Percentiles rank a stretch among this genome's conserved stretches.
phyloP scores from a whole-genome alignment of 2,113 vertebrate species.

The Genyomyrus donnyi region DNA sequence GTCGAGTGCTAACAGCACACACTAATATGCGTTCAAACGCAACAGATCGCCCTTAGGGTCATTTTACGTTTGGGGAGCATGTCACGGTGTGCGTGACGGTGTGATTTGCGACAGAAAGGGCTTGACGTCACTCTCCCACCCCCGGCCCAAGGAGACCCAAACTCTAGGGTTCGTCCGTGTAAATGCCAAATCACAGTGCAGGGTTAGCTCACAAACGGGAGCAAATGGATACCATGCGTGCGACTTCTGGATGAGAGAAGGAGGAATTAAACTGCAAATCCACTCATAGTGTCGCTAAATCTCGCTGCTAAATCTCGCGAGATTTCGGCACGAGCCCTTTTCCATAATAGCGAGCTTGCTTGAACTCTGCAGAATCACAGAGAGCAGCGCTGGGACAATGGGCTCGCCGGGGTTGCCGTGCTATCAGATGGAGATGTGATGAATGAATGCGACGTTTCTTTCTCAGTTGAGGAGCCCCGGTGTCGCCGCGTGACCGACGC shows the following conservation, averaged over 20 bases:
- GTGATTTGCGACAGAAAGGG: not conserved
- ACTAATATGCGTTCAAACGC: not conserved
- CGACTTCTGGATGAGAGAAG: not conserved
- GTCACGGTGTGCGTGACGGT: not conserved
- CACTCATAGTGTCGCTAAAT: not conserved
- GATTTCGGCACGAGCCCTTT: conserved; percentile 2
- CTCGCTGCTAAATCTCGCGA: conserved; percentile 31
- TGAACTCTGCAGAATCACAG: conserved; percentile 12
- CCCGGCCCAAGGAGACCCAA: not conserved
- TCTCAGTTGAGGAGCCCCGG: not conserved
- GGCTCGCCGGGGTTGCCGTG: not conserved
- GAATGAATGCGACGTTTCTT: conserved; percentile 16
- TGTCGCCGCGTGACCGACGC: not conserved
- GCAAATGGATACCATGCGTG: not conserved
- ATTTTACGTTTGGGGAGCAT: not conserved
- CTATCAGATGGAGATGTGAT: not conserved
- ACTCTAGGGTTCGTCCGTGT: not conserved
- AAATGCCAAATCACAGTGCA: not conserved
- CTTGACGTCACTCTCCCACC: not conserved
- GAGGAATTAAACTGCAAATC: not conserved
- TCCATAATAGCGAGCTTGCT: conserved; percentile 24
- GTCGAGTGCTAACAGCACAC: not conserved
- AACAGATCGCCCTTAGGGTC: not conserved
- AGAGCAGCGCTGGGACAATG: not conserved
- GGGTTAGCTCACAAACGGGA: not conserved